phyloP scores from a whole-genome alignment of 2,797 vertebrate genomes.

The Danio choprae region DNA sequence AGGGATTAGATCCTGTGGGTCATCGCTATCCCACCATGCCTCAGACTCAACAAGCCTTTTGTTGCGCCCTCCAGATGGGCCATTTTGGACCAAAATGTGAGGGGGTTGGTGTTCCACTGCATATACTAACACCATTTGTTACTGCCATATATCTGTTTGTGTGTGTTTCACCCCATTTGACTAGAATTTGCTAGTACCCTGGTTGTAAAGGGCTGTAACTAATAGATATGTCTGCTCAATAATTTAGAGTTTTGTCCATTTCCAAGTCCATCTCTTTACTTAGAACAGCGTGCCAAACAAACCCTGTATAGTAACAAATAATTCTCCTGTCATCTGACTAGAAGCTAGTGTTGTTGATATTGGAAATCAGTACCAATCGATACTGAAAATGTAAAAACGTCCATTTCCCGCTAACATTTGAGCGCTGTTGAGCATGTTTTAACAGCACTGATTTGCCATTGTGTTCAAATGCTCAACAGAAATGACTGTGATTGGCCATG shows the following conservation, averaged over 20 bases:
- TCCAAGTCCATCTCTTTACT: background rate
- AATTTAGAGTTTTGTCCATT: background rate
- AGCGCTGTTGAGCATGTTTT: no score
- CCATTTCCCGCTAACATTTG: no score
- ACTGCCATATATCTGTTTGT: background rate
- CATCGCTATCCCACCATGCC: slow-evolving; percentile 59
- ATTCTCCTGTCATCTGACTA: background rate
- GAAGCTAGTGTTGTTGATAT: no score
- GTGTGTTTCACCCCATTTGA: background rate
- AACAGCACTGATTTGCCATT: no score
- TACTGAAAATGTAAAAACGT: no score
- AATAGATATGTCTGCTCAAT: background rate
- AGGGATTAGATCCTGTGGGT: slow-evolving; percentile 59
- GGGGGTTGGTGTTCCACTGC: slow-evolving; percentile 44
- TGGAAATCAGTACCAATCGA: no score
- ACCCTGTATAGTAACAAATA: background rate
- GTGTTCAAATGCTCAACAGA: no score
- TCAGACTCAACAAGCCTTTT: slow-evolving; percentile 63
- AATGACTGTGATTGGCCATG: no score
- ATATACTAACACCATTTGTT: slow-evolving; percentile 1
- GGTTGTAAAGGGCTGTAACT: background rate
- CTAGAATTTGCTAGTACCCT: background rate
- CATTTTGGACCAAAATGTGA: slow-evolving; percentile 40
- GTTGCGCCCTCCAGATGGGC: slow-evolving; percentile 70
- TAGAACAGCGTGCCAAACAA: slow-evolving; percentile 15